Evolutionary conservation across 2,797 vertebrate genomes (phyloP), one percentile per base, ranked within the genome.

Genomic region (Toxotes lorentzi): DNA sequence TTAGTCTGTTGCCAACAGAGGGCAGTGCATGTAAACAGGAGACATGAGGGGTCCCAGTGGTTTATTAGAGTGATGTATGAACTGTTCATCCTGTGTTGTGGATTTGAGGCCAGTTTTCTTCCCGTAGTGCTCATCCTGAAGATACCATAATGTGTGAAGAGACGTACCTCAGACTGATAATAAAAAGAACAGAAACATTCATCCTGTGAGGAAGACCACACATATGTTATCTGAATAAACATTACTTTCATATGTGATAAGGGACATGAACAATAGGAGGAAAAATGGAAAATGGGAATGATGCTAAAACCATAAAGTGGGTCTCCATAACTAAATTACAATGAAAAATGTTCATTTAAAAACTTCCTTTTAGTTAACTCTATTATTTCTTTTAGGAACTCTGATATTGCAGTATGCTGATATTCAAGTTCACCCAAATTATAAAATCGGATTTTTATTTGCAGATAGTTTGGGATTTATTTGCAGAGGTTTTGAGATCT

Each of bases 1-100:
- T 66, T 34, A 9, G 17, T 11, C 9, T 71, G 1, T 1, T 12
- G 17, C 88, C 92, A 86, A 16, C 32, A 91, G 92, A 84, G 90
- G 88, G 88, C 88, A 84, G 84, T 88, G 67, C 48, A 23, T 58
- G 43, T 48, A 78, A 79, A 78, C 60, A 60, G 24, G 27, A 78
- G 41, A 38, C n/a, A 43, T 14, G 17, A 40, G 21, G 8, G 30
- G 24, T 21, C 21, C 19, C 64, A 34, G 50, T 35, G 12, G n/a
- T 23, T 61, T 51, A n/a, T 62, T 40, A 63, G 38, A 59, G n/a
- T 40, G 27, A 68, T n/a, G n/a, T n/a, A 47, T 34, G 7, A 67
- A 23, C 51, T 59, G 61, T 35, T 17, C 6, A 27, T 13, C 1
- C 12, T 23, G 40, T 69, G n/a, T 32, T 35, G 8, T 3, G 19